Evolutionary conservation across 35 echinoderm and acorn worm species (phyloP), one percentile per base, ranked within the genome.

Genomic region (Amphiura filiformis): DNA sequence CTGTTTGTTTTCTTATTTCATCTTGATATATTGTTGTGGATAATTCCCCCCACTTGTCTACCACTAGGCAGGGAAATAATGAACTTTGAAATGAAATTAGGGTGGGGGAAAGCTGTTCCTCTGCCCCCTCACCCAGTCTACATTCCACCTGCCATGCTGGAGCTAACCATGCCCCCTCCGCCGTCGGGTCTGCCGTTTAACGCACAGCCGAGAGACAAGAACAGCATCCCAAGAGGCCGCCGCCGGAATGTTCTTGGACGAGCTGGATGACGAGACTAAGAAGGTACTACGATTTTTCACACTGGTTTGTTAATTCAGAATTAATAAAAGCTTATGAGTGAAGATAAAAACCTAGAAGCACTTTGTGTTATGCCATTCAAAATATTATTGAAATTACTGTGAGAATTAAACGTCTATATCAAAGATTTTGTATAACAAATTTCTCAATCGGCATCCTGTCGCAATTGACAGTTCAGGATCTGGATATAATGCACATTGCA

Each of bases 101-200:
- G 96, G 13, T 98, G 92, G 96, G 96, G 96, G 15, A 98, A 98
- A 84, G 87, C 82, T 1, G 96, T 98, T 33, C 93, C 93, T 33
- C 91, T 98, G 49, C 96, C 92, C 12, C 96, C 96, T 77, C 92
- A 98, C 80, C 93, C 96, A 0, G 96, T 98, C 32, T 98, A 94
- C 80, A 98, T 98, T 36, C 96, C 96, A 49, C 86, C 90, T 31
- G 93, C 93, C 75, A 98, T 98, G 96, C 57, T 89, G 78, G 93
- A 98, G 39, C 87, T 98, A 0, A 94, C 96, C 70, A 91, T 94
- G 61, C 96, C 96, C 13, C 96, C 96, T 4, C 96, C 96, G 20
- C 96, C 92, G 23, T 98, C 96, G 36, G 96, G 96, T n/a, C 84
- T 98, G 22, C 96, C 96, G n/a, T 98, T 98, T 84, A 98, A 98